Evolutionary conservation across 2,797 vertebrate species (phyloP), one percentile per base, ranked within the genome.

Genomic region (Petrocephalus sullivani): DNA sequence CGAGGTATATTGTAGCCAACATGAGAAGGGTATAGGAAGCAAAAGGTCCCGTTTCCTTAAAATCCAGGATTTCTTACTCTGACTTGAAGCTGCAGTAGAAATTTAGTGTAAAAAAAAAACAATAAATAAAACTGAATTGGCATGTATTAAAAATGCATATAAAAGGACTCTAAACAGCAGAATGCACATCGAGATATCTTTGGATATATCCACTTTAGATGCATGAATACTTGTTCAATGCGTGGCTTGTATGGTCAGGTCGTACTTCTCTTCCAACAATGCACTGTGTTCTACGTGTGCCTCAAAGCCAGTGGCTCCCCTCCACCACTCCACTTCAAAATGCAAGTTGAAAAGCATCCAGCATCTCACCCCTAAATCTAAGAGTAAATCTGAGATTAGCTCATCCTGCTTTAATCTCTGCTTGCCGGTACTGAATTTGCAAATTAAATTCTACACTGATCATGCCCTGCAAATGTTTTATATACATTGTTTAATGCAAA

Each of bases 111-210:
- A 61, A 54, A 58, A 53, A 51, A 75, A 51, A 78, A 23, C 46
- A 56, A 60, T 64, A 83, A 90, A 83, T 51, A 60, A 86, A 58
- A 87, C 19, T 90, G 49, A 88, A 88, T 83, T 86, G 87, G 82
- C 88, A 87, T 89, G 87, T 86, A 88, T 88, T 89, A 87, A 51
- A 61, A 87, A 85, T 89, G 88, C 85, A 85, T 71, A 89, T 89
- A 85, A 88, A 87, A 90, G 61, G 85, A 83, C 86, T 87, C 41
- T 60, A 67, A 78, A 88, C 28, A 87, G 71, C 85, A 89, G 85
- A 89, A 89, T 82, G 88, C 85, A 89, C 60, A 87, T 57, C 9
- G 57, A 85, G 86, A 88, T 85, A 2, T 90, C 90, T 90, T 89
- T 90, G 90, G 90, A 87, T 89, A 87, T 86, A 82, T 83, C 53